Evolutionary conservation across 1,140 invertebrate species (phyloP), one percentile per base, ranked within the genome.

Genomic region (Lordiphosa collinella): DNA sequence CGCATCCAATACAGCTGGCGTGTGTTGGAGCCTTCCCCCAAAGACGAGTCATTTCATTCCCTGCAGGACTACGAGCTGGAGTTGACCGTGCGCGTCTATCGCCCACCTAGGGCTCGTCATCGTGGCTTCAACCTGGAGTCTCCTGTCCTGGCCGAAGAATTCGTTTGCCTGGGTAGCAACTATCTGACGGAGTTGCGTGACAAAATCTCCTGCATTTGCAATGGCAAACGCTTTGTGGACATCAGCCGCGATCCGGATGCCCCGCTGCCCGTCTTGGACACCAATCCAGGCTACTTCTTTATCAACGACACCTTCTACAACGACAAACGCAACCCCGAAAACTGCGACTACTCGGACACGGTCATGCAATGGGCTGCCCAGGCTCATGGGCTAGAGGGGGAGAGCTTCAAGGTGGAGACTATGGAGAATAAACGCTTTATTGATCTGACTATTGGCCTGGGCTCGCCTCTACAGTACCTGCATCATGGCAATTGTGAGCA

Each of bases 401-500:
- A 74, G 29, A 10, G 89, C 36, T 93, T 94, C 61, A 89, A 91
- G 22, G 88, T 87, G 12, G 89, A 76, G 0, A 72, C 74, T 11
- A 95, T 96, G 94, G 91, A 92, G 85, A 58, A 90, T 3, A 91
- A 91, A 1, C 88, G 78, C 4, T 91, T 97, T 38, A 89, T 92
- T 38, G 92, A 94, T 58, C 89, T 96, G 0, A 87, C 80, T 1
- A 64, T 95, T 2, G 90, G 90, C 50, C 90, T 96, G 44, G 95
- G 95, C 1, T 93, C 93, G 78, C 95, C 95, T 0, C 88, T 91
- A 64, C 91, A 96, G 3, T 97, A 96, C 90, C 90, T 94, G 25
- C 96, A 97, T 90, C 95, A 96, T 88, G 96, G 96, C n/a, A 92
- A 93, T 71, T 97, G 96, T 90, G 96, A 97, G 88, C 96, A 98